Evolutionary conservation across 2,888 invertebrate species (phyloP), one percentile per base, ranked within the genome.

Genomic region (Phyllotreta striolata): DNA sequence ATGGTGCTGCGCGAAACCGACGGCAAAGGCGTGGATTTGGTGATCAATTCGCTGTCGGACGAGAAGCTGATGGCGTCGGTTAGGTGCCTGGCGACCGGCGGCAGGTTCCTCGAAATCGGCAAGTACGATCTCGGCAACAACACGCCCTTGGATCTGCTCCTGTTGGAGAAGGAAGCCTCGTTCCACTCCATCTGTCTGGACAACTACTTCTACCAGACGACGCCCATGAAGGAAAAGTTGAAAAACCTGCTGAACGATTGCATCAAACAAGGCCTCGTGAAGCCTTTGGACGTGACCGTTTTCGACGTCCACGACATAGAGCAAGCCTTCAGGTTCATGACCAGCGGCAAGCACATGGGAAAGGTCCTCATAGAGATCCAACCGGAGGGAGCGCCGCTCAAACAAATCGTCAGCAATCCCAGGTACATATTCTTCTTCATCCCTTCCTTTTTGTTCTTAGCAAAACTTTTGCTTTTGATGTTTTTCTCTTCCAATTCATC

Each of bases 11-110:
- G 84, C 49, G 86, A 89, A 74, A 97, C 96, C 0, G 85, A 90
- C 6, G 96, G 96, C 7, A 85, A 85, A 72, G 96, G 96, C 43
- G 97, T 98, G 0, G 93, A 98, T 76, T 83, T 96, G 60, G 92
- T 97, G 8, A 82, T 95, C 8, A 98, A 98, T 80, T 96, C 96
- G 0, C 82, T 98, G 49, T 88, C 96, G 0, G 96, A 94, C 74
- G 96, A 98, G 41, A 96, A 96, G 80, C 35, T 97, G 0, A 85
- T 87, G 75, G 91, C 89, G 0, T 89, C 89, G 0, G 78, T 88
- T 0, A 82, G 87, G 1, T 89, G 89, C 68, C 78, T 89, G 7
- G 86, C 84, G 0, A 70, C 71, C 1, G 82, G 84, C 0, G 89
- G 94, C 9, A 84, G 88, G 62, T 95, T 95, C 80, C 79, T 94